Evolutionary conservation across 2,113 vertebrate genomes (phyloP), one percentile per base, ranked within the genome.

Genomic region (Albula goreensis): DNA sequence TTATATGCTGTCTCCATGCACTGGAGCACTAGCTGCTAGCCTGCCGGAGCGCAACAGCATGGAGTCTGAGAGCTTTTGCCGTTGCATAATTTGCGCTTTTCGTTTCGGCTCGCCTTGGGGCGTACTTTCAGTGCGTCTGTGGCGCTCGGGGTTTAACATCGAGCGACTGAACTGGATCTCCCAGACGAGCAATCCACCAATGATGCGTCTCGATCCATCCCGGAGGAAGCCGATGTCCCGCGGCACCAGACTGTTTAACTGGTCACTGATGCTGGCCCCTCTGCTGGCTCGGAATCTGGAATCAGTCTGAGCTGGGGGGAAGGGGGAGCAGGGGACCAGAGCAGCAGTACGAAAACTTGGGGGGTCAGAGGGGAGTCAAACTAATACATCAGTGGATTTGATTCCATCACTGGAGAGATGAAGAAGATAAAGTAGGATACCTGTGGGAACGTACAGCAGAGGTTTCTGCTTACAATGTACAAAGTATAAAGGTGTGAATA

Each of bases 141-240:
- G 25, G 41, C 70, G 13, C 66, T 31, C 15, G 52, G 78, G 50
- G 50, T 85, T 77, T 31, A 25, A 41, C n/a, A 2, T 51, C 50
- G 70, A 84, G 25, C n/a, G 53, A 80, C 52, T 60, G 74, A 85
- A 57, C 77, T 53, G 56, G 50, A 78, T 49, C 52, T 85, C 77
- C 25, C 19, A 77, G 84, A 0, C 0, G 19, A 79, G 77, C 6
- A 60, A 41, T 13, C 31, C 52, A 31, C 8, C 4, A 4, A 17
- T 50, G 74, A 78, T 12, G 31, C 10, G 6, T 57, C 66, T 74
- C 51, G 51, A n/a, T 48, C 52, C 48, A 4, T 13, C 49, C 17
- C n/a, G 2, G 53, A 53, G 17, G 3, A 48, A 57, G 15, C 2
- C 41, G 17, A 9, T 4, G 31, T 5, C 70, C 70, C 22, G 70